Evolutionary conservation across 2,113 vertebrate species (phyloP).

Genomic region (Poeciliopsis occidentalis): DNA sequence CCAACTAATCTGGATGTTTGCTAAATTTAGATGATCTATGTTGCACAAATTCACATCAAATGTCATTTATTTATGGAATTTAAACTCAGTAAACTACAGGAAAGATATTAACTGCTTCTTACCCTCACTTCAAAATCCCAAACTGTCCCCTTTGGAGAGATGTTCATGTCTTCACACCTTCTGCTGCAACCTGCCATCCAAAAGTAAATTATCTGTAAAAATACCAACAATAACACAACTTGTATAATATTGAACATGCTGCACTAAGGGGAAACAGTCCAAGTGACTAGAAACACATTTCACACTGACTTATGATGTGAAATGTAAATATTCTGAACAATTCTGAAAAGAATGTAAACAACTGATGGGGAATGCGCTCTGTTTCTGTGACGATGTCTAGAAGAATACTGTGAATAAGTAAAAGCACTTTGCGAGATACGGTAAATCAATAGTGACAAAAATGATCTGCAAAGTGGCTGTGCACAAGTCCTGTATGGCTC

Average conservation of each 20-base stretch:
- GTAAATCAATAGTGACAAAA: conserved; percentile 30
- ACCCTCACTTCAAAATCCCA: background rate
- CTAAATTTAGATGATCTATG: background rate
- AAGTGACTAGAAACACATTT: conserved; percentile 1
- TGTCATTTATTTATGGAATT: background rate
- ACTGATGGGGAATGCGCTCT: conserved; percentile 25
- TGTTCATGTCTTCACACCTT: conserved; percentile 1
- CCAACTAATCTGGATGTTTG: too few relatives aligned
- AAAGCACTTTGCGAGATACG: conserved; percentile 66
- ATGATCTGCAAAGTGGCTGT: conserved; percentile 50
- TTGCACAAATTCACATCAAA: background rate
- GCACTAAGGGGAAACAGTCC: background rate
- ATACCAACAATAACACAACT: background rate
- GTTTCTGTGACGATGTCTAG: conserved; percentile 64
- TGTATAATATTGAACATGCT: too few relatives aligned
- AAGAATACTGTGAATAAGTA: conserved; percentile 65
- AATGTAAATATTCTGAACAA: conserved; percentile 16
- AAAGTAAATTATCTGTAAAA: background rate
- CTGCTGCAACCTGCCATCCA: conserved; percentile 15
- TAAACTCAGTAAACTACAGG: background rate
- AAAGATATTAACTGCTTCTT: background rate
- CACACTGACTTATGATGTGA: conserved; percentile 7
- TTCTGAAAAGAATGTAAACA: conserved; percentile 24
- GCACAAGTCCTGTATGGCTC: conserved; percentile 49
- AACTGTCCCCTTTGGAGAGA: too few relatives aligned